Base-by-base conservation (phyloP, 2,888 invertebrate species). In the Oligia strigilis region DNA sequence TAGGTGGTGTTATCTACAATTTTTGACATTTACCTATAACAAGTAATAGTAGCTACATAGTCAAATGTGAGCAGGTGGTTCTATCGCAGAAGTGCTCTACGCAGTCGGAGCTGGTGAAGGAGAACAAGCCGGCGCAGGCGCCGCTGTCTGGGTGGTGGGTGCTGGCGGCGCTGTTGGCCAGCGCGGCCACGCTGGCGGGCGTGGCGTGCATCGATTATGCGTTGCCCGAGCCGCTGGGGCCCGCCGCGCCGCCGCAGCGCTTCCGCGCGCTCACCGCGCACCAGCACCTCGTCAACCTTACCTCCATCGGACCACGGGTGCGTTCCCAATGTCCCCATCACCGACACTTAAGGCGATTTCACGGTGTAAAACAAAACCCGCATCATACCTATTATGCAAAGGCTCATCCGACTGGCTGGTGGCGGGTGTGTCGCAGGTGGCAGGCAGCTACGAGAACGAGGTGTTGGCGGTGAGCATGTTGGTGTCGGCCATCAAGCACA, bases 371-470 rank as follows among this genome's bases (percentile, higher is more conserved):
- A 17, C 23, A 55, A 71, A 36, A 23, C 14, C 36, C 14, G 14
- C 52, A 36, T 40, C 23, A 36, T 23, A 55, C 23, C 36, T 36
- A 55, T 36, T 14, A 40, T 23, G 36, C 14, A 36, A 55, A 55
- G 29, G 69, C 29, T 23, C 6, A 70, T 29, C 36, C 19, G 36
- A 52, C 19, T 52, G 52, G 52, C 71, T 55, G 23, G 3, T 40
- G 14, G 71, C 36, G 77, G 9, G 14, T n/a, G 36, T 65, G 58
- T 36, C 23, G 78, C 90, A 95, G 95, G 96, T 97, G 90, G 95
- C 97, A 29, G 99, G 99, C 65, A 98, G 98, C 93, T 97, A 98
- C 90, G 98, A 98, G 93, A 99, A 98, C 96, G 99, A 99, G 96
- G 97, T 98, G 72, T 87, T 97, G 62, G 98, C 98, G 11, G 98